Base-by-base conservation (phyloP, 1,140 invertebrate species). In the Bombus vancouverensis region DNA sequence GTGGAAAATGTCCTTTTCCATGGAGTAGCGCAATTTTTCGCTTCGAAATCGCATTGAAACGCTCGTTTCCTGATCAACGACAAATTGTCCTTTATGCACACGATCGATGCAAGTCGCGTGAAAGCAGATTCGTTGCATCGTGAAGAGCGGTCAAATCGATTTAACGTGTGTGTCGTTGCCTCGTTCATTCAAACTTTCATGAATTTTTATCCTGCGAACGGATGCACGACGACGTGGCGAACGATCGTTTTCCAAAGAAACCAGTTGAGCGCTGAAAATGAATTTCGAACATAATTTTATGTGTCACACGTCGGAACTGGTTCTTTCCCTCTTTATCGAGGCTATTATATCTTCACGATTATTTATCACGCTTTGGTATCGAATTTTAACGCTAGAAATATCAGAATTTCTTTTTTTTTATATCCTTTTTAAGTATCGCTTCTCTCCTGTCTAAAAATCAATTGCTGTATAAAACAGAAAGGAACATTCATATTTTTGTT, bases 151-250 rank as follows among this genome's bases (percentile, higher is more conserved):
- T 1, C 9, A 75, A 76, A 57, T 39, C 37, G 39, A 62, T 57
- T 18, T 15, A 59, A 44, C 15, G 34, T n/a, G 12, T 53, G 39
- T 47, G 13, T 78, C 34, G 76, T 71, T 75, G 65, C 62, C 66
- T 80, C 76, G 22, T 57, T 66, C 57, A 32, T 77, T 72, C 15
- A 28, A 83, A 83, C 84, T 87, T 87, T 83, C 80, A 73, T 83
- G 22, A 72, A 85, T 73, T 65, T 71, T 53, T 62, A 57, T 32
- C 57, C 18, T 57, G 12, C 9, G 34, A 18, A 34, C 3, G 47
- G 9, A 13, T 42, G 25, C 10, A 6, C 15, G 62, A 25, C 47
- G 18, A 28, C 9, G 10, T 5, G 47, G 1, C 66, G 25, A 28
- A 9, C 25, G 28, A 34, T 47, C 53, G 53, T 81, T 86, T 86